Evolutionary conservation across 2,113 vertebrate species (phyloP).

Genomic region (Onychostruthus taczanowskii): DNA sequence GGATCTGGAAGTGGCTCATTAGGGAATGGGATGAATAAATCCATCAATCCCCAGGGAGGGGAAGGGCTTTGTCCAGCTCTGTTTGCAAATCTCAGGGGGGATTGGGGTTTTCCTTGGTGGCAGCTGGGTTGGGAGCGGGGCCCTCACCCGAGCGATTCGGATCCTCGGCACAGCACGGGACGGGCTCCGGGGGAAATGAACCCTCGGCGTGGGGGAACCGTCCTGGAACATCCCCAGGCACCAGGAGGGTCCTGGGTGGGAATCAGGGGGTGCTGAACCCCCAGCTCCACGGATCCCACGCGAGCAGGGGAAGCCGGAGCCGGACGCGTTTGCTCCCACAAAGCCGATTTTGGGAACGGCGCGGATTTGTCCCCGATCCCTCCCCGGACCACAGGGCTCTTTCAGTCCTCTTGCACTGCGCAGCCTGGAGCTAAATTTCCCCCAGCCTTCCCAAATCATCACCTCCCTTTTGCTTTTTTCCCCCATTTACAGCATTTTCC

Average conservation of each 20-base stretch:
- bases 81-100: neutral
- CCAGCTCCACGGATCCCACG: accelerated
- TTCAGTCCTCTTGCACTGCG: neutral
- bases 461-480: neutral
- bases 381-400: accelerated
- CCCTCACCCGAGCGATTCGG: accelerated
- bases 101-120: neutral
- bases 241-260: accelerated
- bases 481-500: neutral
- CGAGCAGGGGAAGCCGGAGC: accelerated
- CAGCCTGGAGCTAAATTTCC: too few species aligned
- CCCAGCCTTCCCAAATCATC: neutral
- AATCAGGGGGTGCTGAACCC: neutral
- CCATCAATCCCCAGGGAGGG: neutral
- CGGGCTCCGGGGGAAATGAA: accelerated
- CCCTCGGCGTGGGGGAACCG: accelerated
- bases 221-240: accelerated
- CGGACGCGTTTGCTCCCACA: accelerated
- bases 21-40: neutral
- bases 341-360: neutral
- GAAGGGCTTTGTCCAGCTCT: neutral
- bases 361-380: neutral
- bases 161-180: accelerated
- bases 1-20: slow-evolving; percentile 16
- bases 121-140: neutral